Conservation (phyloP, 2,797 vertebrate genomes). For the Microctenopoma lineatum region DNA sequence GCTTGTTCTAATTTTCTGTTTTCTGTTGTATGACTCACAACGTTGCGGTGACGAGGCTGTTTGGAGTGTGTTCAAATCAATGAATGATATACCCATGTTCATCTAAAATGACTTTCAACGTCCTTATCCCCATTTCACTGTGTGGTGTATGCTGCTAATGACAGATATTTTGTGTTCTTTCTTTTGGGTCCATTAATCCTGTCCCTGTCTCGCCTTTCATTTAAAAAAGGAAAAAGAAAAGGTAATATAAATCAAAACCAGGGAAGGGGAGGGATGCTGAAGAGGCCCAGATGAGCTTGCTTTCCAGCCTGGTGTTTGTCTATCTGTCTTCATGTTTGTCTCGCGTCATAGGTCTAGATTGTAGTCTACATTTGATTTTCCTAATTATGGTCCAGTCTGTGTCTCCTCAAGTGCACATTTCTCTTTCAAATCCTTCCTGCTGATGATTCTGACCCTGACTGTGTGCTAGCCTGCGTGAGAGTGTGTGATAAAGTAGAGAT, state of each 20-base stretch:
- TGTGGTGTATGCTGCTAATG: slow-evolving; percentile 72
- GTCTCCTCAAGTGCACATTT: slow-evolving; percentile 47
- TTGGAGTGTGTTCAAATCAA: slow-evolving; percentile 29
- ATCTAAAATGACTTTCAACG: slow-evolving; percentile 42
- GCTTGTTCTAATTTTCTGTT: slow-evolving; percentile 41
- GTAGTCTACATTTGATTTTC: slow-evolving; percentile 29
- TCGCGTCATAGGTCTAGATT: slow-evolving; percentile 63
- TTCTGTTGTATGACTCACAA: slow-evolving; percentile 31
- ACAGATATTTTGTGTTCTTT: slow-evolving; percentile 78
- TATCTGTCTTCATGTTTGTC: slow-evolving; percentile 60
- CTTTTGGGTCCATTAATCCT: slow-evolving; percentile 81
- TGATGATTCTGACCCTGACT: slow-evolving; percentile 58
- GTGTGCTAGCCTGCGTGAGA: slow-evolving; percentile 47
- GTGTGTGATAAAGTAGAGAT: slow-evolving; percentile 35
- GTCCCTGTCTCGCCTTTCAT: slow-evolving; percentile 79
- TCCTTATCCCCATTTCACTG: slow-evolving; percentile 79
- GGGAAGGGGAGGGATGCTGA: slow-evolving; percentile 69
- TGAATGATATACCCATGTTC: slow-evolving; percentile 18
- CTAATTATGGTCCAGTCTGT: slow-evolving; percentile 47
- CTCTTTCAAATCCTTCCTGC: slow-evolving; percentile 63
- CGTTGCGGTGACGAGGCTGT: slow-evolving; percentile 17
- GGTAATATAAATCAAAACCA: slow-evolving; percentile 76
- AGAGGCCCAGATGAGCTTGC: slow-evolving; percentile 66
- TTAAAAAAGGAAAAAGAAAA: slow-evolving; percentile 84
- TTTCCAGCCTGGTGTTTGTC: slow-evolving; percentile 67